A percentile compares a stretch with the other conserved stretches of the same genome.
phyloP scores from a whole-genome alignment of 2,797 vertebrate species.

The Cirrhinus mrigala region DNA sequence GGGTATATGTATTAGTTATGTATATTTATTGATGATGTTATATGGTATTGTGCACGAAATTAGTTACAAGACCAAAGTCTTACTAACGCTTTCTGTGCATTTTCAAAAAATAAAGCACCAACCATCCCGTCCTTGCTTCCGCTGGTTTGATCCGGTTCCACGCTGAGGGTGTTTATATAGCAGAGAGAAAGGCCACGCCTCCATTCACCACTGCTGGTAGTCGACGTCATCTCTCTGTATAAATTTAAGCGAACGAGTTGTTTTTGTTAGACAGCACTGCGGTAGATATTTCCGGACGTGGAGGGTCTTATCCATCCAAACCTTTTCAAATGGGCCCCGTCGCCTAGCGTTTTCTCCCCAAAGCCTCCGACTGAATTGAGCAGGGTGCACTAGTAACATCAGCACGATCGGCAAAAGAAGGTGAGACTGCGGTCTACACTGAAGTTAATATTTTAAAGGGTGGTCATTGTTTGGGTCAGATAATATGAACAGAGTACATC shows the following conservation, averaged over 20 bases:
- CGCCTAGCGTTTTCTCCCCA: conserved; percentile 79
- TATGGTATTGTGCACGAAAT: not conserved
- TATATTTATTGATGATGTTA: too few relatives aligned
- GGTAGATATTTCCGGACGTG: conserved; percentile 55
- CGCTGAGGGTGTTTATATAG: not conserved
- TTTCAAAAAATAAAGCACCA: not conserved
- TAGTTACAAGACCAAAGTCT: not conserved
- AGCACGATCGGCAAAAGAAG: conserved; percentile 66
- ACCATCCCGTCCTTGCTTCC: not conserved
- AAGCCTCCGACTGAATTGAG: conserved; percentile 75
- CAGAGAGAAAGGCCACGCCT: not conserved
- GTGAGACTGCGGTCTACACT: conserved; percentile 51
- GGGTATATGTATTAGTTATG: accelerated
- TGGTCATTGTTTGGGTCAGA: conserved; percentile 17
- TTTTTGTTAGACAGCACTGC: not conserved
- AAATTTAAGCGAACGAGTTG: not conserved
- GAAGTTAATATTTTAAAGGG: not conserved
- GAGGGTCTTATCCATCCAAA: conserved; percentile 66
- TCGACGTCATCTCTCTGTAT: conserved; percentile 64
- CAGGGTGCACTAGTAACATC: conserved; percentile 70
- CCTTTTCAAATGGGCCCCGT: conserved; percentile 82
- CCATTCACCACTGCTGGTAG: accelerated
- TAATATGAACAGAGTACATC: not conserved
- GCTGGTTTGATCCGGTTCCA: conserved; percentile 42
- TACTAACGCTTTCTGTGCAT: not conserved